A percentile compares a stretch with the other conserved stretches of the same genome.
phyloP scores from a whole-genome alignment of 2,888 invertebrate genomes.

The Apantesis nais region DNA sequence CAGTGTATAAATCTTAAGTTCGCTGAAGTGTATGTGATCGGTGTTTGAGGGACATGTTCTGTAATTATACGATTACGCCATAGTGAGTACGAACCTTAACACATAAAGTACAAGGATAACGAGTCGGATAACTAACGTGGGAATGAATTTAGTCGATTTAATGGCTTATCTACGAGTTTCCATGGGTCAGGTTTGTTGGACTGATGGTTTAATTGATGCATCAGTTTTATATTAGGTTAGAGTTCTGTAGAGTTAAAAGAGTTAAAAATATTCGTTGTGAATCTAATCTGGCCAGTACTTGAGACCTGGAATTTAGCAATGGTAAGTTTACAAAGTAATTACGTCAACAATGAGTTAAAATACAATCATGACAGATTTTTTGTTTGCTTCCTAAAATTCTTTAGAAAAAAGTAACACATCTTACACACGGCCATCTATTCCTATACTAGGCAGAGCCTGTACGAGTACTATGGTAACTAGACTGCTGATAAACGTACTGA shows the following conservation, averaged over 20 bases:
- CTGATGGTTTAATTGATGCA: constrained; percentile 1
- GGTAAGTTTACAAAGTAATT: no score
- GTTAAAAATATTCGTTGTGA: no score
- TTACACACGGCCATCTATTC: no score
- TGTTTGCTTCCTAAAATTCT: no score
- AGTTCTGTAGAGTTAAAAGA: background rate
- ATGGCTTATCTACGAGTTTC: constrained; percentile 28
- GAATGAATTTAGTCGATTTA: constrained; percentile 22
- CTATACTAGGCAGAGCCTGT: no score
- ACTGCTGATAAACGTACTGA: no score
- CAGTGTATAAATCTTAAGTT: background rate
- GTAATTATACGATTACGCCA: constrained; percentile 20
- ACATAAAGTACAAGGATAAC: constrained; percentile 41
- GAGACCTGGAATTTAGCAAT: no score
- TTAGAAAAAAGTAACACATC: no score
- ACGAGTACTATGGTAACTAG: no score
- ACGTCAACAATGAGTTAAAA: no score
- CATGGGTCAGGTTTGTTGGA: constrained; percentile 7
- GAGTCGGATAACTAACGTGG: constrained; percentile 22
- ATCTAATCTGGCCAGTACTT: no score
- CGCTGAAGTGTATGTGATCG: background rate
- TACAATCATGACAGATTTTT: no score
- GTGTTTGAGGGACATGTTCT: background rate
- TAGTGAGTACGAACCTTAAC: constrained; percentile 25
- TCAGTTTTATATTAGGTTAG: background rate